Evolutionary conservation across 2,113 vertebrate genomes (phyloP).

Genomic region (Nyctibius bracteatus): DNA sequence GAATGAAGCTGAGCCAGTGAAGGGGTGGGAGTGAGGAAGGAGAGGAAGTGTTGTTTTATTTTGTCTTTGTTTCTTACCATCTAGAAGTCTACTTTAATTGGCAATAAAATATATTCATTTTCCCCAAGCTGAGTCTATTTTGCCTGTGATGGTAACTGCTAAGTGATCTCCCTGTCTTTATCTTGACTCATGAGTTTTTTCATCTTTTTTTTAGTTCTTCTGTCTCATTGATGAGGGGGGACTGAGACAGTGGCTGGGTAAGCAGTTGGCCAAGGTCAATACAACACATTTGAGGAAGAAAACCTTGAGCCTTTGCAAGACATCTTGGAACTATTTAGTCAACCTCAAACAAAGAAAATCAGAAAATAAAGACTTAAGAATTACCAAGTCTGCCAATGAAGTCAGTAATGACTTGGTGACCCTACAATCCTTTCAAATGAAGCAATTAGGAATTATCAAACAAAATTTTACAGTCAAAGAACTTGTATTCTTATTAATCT

Average conservation of each 20-base stretch:
- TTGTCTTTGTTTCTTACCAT: neutral
- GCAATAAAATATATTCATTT: neutral
- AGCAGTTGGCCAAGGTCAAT: neutral
- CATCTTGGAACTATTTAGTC: neutral
- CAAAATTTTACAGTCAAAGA: neutral
- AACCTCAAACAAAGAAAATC: neutral
- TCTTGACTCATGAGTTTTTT: neutral
- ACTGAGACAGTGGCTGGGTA: neutral
- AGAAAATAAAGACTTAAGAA: neutral
- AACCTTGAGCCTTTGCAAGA: neutral
- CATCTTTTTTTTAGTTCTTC: neutral
- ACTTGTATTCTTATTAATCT: neutral
- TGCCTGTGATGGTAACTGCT: neutral
- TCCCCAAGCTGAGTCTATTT: neutral
- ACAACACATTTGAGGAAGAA: neutral
- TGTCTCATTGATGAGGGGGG: neutral
- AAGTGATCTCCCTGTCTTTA: neutral
- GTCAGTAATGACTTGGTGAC: neutral
- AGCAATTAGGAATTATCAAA: neutral
- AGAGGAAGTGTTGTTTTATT: neutral
- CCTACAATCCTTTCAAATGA: neutral
- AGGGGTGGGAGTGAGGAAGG: fast-evolving
- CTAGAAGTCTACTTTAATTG: neutral
- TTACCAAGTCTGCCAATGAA: neutral
- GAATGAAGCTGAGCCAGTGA: neutral